phyloP scores from a whole-genome alignment of 1,140 invertebrate genomes.

The Caenorhabditis briggsae region DNA sequence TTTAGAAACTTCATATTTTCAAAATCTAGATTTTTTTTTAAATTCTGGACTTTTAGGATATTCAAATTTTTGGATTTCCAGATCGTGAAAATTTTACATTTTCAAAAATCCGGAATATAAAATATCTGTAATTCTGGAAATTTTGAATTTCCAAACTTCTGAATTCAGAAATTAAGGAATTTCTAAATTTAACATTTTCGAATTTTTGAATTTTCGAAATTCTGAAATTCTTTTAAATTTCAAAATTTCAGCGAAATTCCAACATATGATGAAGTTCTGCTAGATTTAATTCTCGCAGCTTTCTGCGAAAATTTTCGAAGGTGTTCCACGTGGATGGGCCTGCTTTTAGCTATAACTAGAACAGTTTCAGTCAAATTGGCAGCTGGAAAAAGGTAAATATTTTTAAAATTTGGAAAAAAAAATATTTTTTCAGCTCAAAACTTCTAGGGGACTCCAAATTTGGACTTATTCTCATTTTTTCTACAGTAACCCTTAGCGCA shows the following conservation, averaged over 20 bases:
- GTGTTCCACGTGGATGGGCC: constrained; percentile 26
- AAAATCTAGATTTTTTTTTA: too few relatives aligned
- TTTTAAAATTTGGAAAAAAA: neutral
- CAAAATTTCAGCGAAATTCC: neutral
- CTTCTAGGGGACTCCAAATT: neutral
- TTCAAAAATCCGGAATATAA: too few relatives aligned
- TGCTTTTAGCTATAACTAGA: neutral
- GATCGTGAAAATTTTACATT: too few relatives aligned
- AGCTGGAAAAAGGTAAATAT: neutral
- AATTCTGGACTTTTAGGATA: too few relatives aligned
- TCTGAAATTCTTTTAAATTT: too few relatives aligned
- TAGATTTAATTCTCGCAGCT: neutral
- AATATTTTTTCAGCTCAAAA: neutral
- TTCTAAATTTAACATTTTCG: too few relatives aligned
- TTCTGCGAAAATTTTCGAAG: constrained; percentile 4
- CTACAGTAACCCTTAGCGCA: neutral
- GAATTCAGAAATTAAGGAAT: too few relatives aligned
- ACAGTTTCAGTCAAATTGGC: neutral
- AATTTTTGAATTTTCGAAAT: neutral
- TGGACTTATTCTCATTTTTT: neutral
- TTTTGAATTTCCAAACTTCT: too few relatives aligned
- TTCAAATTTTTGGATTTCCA: too few relatives aligned
- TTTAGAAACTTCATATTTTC: too few relatives aligned
- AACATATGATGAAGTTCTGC: neutral
- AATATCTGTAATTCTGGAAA: too few relatives aligned